These are phyloP conservation scores for Clusia tigrina DNA, from an alignment of 2,888 invertebrate species.

Conservation along the genomic window DNA sequence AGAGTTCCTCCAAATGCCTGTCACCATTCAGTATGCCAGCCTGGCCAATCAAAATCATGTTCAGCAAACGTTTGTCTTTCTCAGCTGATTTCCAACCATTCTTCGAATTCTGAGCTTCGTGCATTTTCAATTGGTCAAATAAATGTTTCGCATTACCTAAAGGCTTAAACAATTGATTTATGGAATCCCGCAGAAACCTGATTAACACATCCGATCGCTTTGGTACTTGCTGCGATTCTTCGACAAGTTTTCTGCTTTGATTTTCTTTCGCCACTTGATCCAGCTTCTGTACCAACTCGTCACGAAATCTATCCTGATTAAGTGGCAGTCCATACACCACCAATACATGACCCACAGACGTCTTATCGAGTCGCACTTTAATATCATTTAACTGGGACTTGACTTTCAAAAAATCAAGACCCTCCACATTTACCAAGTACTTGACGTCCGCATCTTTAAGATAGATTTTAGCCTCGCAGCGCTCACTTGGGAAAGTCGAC, in stretches of 20 bases:
- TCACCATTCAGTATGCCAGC: constrained; percentile 68
- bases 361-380: constrained; percentile 54
- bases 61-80: constrained; percentile 65
- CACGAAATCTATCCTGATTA: constrained; percentile 68
- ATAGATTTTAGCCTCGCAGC: constrained; percentile 66
- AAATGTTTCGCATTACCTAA: constrained; percentile 68
- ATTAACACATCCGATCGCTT: constrained; percentile 55
- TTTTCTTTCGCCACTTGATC: no score
- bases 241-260: constrained; percentile 46
- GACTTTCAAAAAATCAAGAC: constrained; percentile 65
- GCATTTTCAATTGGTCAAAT: constrained; percentile 64
- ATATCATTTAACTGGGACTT: constrained; percentile 60
- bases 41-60: constrained; percentile 70
- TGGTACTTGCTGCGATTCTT: constrained; percentile 51
- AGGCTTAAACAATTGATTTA: constrained; percentile 48
- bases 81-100: constrained; percentile 64
- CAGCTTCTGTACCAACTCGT: constrained; percentile 63
- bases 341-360: constrained; percentile 65
- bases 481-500: constrained; percentile 38
- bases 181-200: constrained; percentile 55
- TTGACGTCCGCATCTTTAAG: constrained; percentile 66
- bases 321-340: constrained; percentile 66
- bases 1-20: constrained; percentile 65
- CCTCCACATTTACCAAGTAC: constrained; percentile 65
- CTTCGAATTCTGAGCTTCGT: constrained; percentile 66